Evolutionary conservation across 2,113 vertebrate genomes (phyloP).

Genomic region (Cercocebus atys): DNA sequence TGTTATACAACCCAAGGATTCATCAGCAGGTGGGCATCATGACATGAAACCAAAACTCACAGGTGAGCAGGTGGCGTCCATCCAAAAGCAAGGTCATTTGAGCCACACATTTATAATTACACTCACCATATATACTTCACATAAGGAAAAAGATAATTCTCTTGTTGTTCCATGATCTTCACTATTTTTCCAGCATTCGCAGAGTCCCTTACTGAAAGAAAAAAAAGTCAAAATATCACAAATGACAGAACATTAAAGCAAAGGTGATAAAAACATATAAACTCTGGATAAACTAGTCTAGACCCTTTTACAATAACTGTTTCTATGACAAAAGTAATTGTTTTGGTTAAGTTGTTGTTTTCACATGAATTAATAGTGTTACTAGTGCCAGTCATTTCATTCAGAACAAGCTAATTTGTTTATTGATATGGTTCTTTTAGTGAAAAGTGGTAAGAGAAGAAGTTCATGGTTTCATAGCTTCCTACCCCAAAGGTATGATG

Average conservation of each 20-base stretch:
- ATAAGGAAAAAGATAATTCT: not conserved
- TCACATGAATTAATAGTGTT: not conserved
- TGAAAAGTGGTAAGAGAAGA: not conserved
- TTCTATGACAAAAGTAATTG: not conserved
- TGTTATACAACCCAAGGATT: not conserved
- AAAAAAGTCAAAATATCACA: not conserved
- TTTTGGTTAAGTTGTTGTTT: not conserved
- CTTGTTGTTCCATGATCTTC: not conserved
- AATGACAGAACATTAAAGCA: not conserved
- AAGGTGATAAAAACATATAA: not conserved
- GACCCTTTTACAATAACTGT: not conserved
- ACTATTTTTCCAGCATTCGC: not conserved
- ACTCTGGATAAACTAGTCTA: not conserved
- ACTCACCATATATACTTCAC: not conserved
- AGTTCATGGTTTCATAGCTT: not conserved
- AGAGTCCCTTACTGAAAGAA: not conserved
- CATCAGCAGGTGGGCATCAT: not conserved
- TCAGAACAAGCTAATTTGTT: not conserved
- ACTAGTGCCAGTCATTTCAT: not conserved
- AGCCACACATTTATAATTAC: conserved; percentile 22
- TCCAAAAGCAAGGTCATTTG: not conserved
- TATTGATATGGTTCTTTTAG: not conserved
- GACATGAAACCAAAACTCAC: conserved; percentile 43
- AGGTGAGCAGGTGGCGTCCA: not conserved
- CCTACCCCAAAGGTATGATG: not conserved